Base-by-base conservation (phyloP, 2,113 vertebrate genomes). In the Lycaon pictus region DNA sequence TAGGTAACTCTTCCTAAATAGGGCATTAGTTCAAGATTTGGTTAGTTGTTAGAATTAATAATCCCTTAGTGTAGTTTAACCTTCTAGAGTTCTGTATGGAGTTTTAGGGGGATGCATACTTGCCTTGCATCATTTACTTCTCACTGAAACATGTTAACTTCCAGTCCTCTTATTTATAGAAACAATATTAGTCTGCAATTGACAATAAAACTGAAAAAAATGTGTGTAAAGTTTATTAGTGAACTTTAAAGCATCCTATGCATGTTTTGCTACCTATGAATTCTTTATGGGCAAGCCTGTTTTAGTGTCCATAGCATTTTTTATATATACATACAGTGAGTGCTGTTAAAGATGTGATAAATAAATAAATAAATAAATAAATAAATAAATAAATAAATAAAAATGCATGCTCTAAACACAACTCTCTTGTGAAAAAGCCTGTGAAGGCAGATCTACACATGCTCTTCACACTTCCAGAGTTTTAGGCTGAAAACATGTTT, bases 101-200 rank as follows among this genome's bases (percentile, higher is more conserved):
- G 12, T 86, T 72, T 94, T 86, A 51, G 20, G 20, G 25, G 5
- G 35, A 8, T 17, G 8, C 3, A 72, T 2, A 65, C 27, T 79
- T 82, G 16, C 79, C 92, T 90, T 79, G 87, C 4, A 86, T 82
- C 43, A 83, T 15, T 89, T 92, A 65, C 15, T 95, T 95, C 35
- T 89, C 4, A 53, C 1, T 53, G 29, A 35, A 88, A 91, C 5
- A 16, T 77, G 22, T 19, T 58, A 29, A 86, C 72, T 60, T 67
- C 63, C 27, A 48, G 15, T 81, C 5, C 29, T 60, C 32, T 81
- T 81, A 58, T 84, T 80, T 77, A 72, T 67, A 69, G 43, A 69
- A 17, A 69, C 3, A 82, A 27, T 82, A 77, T 13, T 3, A 32
- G 1, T 85, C 15, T 86, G 5, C 77, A 77, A 96, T 29, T 95